Percentiles rank a stretch among this genome's conserved stretches.
These are phyloP conservation scores for Apostichopus japonicus DNA, from an alignment of 35 echinoderm and acorn worm species.

Conservation along the genomic window DNA sequence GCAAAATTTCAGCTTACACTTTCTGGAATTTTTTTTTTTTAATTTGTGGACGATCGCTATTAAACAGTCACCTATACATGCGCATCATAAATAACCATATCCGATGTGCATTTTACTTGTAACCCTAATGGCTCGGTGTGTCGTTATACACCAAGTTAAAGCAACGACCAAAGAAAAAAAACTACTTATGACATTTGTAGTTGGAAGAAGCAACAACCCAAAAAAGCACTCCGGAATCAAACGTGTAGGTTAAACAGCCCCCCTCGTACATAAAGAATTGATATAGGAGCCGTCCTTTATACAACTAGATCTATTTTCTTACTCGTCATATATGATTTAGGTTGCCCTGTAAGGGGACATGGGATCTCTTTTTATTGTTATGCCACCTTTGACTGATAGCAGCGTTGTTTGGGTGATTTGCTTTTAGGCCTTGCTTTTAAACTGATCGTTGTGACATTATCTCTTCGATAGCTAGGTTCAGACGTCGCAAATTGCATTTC, in stretches of 20 bases:
- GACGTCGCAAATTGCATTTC: conserved; percentile 59
- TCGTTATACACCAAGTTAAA: conserved; percentile 8
- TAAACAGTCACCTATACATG: conserved; percentile 9
- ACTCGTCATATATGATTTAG: conserved; percentile 50
- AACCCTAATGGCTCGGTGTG: background rate
- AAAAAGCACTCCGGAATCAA: background rate
- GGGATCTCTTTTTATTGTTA: conserved; percentile 57
- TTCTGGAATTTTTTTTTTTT: background rate
- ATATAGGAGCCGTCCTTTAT: conserved; percentile 2
- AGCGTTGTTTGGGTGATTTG: conserved; percentile 41
- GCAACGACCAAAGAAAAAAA: background rate
- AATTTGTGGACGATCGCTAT: conserved; percentile 14
- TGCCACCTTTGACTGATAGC: conserved; percentile 60
- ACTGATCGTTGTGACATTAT: conserved; percentile 24
- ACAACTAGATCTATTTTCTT: background rate
- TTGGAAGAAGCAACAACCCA: background rate
- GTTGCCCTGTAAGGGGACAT: conserved; percentile 43
- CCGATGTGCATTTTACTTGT: conserved; percentile 2
- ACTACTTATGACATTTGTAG: conserved; percentile 18
- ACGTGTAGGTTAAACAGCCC: background rate
- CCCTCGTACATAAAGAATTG: conserved; percentile 29
- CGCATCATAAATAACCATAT: conserved; percentile 16
- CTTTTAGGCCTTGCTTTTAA: conserved; percentile 54
- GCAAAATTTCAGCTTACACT: no score
- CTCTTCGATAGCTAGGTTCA: background rate